Conservation (phyloP, 2,888 invertebrate genomes). For the Lochmaea capreae region DNA sequence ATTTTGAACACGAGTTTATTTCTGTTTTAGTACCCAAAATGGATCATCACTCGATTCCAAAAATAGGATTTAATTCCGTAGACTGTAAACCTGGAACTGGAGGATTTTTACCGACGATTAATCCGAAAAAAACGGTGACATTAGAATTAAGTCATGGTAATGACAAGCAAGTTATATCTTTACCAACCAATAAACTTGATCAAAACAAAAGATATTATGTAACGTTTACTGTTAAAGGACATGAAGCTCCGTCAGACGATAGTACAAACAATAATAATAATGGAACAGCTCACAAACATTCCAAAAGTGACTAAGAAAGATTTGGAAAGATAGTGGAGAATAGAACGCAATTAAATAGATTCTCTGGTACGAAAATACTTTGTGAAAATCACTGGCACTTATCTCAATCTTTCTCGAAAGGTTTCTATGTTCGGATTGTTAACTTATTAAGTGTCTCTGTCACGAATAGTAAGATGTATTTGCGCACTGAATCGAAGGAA, state of each 20-base stretch:
- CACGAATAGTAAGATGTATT: too few species aligned
- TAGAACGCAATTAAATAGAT: too few species aligned
- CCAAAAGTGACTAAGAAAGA: conserved; percentile 62
- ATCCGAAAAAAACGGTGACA: conserved; percentile 71
- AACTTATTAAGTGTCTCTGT: too few species aligned
- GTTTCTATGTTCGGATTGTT: too few species aligned
- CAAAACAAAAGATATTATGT: conserved; percentile 92
- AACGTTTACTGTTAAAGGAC: conserved; percentile 89
- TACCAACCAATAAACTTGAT: conserved; percentile 88
- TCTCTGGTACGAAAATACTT: too few species aligned
- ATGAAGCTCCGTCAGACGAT: conserved; percentile 66
- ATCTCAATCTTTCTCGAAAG: too few species aligned
- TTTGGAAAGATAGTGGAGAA: too few species aligned
- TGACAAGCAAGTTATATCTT: conserved; percentile 86
- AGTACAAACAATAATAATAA: conserved; percentile 40
- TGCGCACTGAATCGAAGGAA: too few species aligned
- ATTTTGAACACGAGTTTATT: conserved; percentile 44
- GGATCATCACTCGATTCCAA: conserved; percentile 85
- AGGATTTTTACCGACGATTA: conserved; percentile 77
- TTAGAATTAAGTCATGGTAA: conserved; percentile 87
- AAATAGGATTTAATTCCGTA: conserved; percentile 69
- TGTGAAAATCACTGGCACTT: too few species aligned
- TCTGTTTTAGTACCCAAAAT: conserved; percentile 76
- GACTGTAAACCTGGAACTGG: conserved; percentile 61
- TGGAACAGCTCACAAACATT: conserved; percentile 60